Percentiles rank a stretch among this genome's conserved stretches.
Evolutionary conservation across 2,113 vertebrate species (phyloP).

Genomic region (Mystacornis crossleyi): DNA sequence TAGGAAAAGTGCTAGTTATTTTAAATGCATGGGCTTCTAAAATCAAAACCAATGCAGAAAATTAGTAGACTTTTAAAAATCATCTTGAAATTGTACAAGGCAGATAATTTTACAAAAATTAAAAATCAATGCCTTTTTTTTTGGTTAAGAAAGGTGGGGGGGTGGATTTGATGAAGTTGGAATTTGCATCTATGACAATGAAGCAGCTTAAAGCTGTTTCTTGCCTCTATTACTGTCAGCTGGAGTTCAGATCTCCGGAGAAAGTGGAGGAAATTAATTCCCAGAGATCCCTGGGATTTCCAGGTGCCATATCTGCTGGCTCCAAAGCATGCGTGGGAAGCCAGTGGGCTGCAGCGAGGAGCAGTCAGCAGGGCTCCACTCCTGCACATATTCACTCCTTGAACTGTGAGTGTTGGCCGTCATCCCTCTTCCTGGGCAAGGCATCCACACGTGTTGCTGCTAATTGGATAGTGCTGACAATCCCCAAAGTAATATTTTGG

Average conservation of each 20-base stretch:
- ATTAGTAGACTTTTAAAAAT: background rate
- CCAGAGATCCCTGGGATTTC: background rate
- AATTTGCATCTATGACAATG: background rate
- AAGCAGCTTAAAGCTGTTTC: background rate
- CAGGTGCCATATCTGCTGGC: background rate
- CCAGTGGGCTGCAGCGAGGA: accelerated
- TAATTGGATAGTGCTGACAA: background rate
- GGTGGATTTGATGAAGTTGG: background rate
- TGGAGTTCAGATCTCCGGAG: background rate
- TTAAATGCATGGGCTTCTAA: background rate
- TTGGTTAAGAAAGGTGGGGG: background rate
- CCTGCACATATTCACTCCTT: accelerated
- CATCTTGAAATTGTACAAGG: background rate
- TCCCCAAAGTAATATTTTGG: background rate
- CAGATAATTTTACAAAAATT: background rate
- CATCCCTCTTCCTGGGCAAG: background rate
- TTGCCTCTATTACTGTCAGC: background rate
- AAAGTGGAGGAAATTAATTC: background rate
- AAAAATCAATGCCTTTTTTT: background rate
- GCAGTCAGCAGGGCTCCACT: background rate
- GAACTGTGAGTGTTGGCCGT: background rate
- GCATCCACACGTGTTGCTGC: background rate
- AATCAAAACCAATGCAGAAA: background rate
- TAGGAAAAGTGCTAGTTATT: background rate
- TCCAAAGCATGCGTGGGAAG: background rate